Evolutionary conservation across 2,113 vertebrate species (phyloP).

Genomic region (Phyllostomus discolor): DNA sequence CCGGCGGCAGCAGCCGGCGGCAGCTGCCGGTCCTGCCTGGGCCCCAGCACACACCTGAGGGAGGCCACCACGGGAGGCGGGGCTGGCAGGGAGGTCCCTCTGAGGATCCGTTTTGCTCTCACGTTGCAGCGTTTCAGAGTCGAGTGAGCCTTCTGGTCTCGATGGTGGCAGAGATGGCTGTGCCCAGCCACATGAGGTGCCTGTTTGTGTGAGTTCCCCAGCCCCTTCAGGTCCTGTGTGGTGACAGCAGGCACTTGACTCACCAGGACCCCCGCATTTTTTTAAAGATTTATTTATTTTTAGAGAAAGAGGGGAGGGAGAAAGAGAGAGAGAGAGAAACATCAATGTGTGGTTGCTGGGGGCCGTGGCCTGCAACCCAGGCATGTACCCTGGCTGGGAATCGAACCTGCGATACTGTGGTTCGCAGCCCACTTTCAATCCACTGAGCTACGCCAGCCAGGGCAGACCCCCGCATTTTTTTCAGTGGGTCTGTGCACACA

Average conservation of each 20-base stretch:
- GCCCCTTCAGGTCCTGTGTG: no score
- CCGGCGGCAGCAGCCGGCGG: no score
- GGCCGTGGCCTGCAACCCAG: no score
- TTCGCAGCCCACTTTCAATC: no score
- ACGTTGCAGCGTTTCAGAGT: neutral
- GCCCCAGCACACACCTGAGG: neutral
- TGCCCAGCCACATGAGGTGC: neutral
- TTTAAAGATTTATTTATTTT: no score
- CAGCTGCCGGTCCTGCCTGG: neutral
- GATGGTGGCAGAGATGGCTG: neutral
- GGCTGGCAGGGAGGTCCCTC: neutral
- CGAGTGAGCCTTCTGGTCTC: neutral
- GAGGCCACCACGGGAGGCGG: fast-evolving
- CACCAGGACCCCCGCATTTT: neutral
- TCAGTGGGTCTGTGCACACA: neutral
- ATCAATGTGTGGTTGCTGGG: no score
- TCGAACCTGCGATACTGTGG: no score
- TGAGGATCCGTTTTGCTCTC: neutral
- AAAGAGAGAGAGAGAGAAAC: no score
- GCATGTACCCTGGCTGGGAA: no score
- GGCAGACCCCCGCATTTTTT: neutral
- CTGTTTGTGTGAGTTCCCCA: fast-evolving
- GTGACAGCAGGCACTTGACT: neutral
- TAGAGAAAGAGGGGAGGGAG: no score
- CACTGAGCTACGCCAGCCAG: no score